Percentiles rank a stretch among this genome's conserved stretches.
These are phyloP conservation scores for Cantharis flavilabris DNA, from an alignment of 2,888 invertebrate genomes.

Conservation along the genomic window DNA sequence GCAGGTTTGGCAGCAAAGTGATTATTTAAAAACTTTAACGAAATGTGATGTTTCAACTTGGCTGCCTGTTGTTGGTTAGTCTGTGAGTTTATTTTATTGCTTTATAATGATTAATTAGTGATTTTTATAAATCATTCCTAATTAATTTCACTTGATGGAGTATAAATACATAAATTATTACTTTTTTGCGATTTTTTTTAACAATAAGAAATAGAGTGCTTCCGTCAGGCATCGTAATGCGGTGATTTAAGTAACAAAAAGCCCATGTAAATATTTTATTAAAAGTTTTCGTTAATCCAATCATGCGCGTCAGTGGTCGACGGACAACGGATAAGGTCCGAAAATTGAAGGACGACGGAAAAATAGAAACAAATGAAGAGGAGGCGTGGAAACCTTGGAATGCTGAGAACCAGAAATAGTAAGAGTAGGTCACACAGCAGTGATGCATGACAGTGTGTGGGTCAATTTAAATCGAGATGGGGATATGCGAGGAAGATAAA, in stretches of 20 bases:
- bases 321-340: no score
- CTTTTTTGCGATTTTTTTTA: background rate
- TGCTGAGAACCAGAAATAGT: no score
- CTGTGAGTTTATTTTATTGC: background rate
- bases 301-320: no score
- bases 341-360: no score
- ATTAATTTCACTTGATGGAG: background rate
- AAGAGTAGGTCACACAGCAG: no score
- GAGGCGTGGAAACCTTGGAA: no score
- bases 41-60: background rate
- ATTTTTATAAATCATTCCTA: background rate
- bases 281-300: no score
- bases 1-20: background rate
- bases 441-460: background rate
- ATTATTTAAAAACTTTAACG: background rate
- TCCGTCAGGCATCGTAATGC: no score
- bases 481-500: background rate
- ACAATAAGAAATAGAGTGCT: no score
- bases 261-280: no score
- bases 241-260: no score
- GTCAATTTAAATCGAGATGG: background rate
- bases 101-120: background rate
- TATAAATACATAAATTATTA: background rate
- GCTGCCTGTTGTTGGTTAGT: background rate
- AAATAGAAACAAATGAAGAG: no score